Evolutionary conservation across 1,140 invertebrate genomes (phyloP).

Genomic region (Apocrypta bakeri): DNA sequence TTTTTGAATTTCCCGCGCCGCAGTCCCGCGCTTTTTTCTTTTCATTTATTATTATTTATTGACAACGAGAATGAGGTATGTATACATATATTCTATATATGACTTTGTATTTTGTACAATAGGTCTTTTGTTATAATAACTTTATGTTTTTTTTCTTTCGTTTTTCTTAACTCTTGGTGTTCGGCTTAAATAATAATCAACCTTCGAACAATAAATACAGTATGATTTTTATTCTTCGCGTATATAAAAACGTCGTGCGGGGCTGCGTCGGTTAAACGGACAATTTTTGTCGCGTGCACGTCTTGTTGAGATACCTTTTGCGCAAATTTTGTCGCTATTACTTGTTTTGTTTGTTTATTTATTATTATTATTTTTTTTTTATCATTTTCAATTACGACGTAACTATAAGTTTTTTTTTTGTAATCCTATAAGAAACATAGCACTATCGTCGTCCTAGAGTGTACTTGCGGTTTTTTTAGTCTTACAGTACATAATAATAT

Average conservation of each 20-base stretch:
- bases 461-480: slow-evolving; percentile 27
- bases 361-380: slow-evolving; percentile 47
- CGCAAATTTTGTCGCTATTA: slow-evolving; percentile 47
- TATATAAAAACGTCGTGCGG: slow-evolving; percentile 17
- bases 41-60: slow-evolving; percentile 13
- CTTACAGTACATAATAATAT: slow-evolving; percentile 21
- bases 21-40: slow-evolving; percentile 8
- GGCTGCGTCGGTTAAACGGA: slow-evolving; percentile 19
- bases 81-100: slow-evolving; percentile 45
- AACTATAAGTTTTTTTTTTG: slow-evolving; percentile 48
- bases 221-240: slow-evolving; percentile 47
- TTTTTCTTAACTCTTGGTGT: slow-evolving; percentile 37
- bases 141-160: slow-evolving; percentile 30
- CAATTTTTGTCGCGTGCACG: not conserved
- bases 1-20: not conserved
- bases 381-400: not conserved
- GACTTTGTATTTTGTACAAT: slow-evolving; percentile 61
- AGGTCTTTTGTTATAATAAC: slow-evolving; percentile 42
- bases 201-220: slow-evolving; percentile 45
- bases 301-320: slow-evolving; percentile 45
- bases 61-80: slow-evolving; percentile 57
- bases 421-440: slow-evolving; percentile 61
- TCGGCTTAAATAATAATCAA: slow-evolving; percentile 54
- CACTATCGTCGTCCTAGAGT: slow-evolving; percentile 56
- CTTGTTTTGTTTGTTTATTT: slow-evolving; percentile 30